Evolutionary conservation across 1,140 invertebrate species (phyloP), one percentile per base, ranked within the genome.

Genomic region (Paraescarpia echinospica): DNA sequence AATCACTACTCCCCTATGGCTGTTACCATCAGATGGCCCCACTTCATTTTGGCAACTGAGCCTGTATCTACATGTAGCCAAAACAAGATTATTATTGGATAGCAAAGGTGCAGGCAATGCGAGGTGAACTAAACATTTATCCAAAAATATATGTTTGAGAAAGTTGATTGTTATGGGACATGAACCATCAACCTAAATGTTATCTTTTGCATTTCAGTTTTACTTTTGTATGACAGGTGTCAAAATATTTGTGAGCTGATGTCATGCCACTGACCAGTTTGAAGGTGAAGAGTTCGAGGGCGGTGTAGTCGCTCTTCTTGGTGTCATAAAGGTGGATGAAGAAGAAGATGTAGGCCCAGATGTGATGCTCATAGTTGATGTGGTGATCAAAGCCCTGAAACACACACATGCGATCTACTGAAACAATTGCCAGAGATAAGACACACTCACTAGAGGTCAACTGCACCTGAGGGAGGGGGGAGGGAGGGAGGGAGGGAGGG

Each of bases 311-410:
- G 92, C 95, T 96, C 31, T 94, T 93, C 91, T 95, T 96, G 9
- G 95, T 95, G 92, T 96, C 95, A 59, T 95, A 94, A 59, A 96
- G 93, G 93, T 96, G 96, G 35, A 96, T 95, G 92, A 96, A 95
- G 94, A 96, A 96, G 94, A 96, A 96, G 9, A 96, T 94, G 92
- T 96, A 96, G 6, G 95, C 94, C 96, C 96, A 96, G 95, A 95
- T 95, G 92, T 96, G 96, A 94, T 96, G 96, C 93, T 96, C 96
- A 90, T 95, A 93, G 33, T 93, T 93, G 9, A 96, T 95, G 92
- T 96, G 96, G 92, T 95, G 94, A 59, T 96, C 95, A 94, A 96
- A 96, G 9, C 96, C 95, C 95, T 96, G 93, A n/a, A 93, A 93
- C 18, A 93, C 88, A 89, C 18, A 31, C 59, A 77, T 12, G 12